Conservation (phyloP, 2,888 invertebrate species). For the Aspidapion aeneum region DNA sequence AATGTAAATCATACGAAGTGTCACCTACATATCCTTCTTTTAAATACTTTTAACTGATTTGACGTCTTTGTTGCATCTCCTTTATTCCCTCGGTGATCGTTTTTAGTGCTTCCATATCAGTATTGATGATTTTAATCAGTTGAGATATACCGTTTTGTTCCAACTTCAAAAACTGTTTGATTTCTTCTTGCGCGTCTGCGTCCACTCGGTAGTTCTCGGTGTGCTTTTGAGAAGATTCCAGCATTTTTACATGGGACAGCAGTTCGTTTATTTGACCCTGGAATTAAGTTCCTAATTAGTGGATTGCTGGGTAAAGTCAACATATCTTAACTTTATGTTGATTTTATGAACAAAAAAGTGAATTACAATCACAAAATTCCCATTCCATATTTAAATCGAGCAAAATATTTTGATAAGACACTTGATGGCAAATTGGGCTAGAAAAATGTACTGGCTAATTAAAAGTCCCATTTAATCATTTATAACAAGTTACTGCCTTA, state of each 20-base stretch:
- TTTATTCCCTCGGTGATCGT: constrained; percentile 76
- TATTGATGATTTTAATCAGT: constrained; percentile 76
- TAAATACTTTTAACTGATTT: constrained; percentile 2
- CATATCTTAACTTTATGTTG: too few relatives aligned
- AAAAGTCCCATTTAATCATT: too few relatives aligned
- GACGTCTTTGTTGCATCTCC: constrained; percentile 48
- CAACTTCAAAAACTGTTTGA: constrained; percentile 75
- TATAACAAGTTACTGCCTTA: too few relatives aligned
- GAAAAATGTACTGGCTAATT: too few relatives aligned
- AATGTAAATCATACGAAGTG: too few relatives aligned
- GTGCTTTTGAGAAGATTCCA: constrained; percentile 53
- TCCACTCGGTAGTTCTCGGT: constrained; percentile 80
- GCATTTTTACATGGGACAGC: constrained; percentile 80
- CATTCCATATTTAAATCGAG: too few relatives aligned
- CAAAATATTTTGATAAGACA: too few relatives aligned
- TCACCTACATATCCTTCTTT: too few relatives aligned
- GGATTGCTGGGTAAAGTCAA: background rate
- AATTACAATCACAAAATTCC: too few relatives aligned
- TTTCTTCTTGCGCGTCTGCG: constrained; percentile 62
- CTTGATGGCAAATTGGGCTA: too few relatives aligned
- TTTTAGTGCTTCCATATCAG: constrained; percentile 74
- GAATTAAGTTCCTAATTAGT: constrained; percentile 24
- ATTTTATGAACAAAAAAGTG: too few relatives aligned
- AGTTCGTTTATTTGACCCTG: constrained; percentile 89
- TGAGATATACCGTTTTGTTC: constrained; percentile 89